These are phyloP conservation scores for Diorhabda carinulata DNA, from an alignment of 1,140 invertebrate genomes.

Conservation along the genomic window DNA sequence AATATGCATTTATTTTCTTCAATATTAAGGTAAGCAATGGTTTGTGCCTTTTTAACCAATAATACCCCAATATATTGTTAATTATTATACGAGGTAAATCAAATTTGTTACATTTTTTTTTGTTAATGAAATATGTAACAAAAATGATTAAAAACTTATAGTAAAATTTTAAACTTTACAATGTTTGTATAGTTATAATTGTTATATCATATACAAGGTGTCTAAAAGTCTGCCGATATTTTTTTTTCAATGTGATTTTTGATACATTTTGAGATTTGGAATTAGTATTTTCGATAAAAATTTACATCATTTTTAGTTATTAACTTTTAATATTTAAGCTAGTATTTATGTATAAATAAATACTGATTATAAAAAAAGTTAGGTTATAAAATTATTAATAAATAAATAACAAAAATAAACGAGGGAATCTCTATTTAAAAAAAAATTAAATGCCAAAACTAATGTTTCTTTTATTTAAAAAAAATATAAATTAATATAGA, in stretches of 20 bases:
- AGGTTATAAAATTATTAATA: too few species aligned
- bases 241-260: not conserved
- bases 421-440: too few species aligned
- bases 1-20: slow-evolving; percentile 13
- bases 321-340: too few species aligned
- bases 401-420: too few species aligned
- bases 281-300: not conserved
- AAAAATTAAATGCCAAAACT: too few species aligned
- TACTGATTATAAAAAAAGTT: too few species aligned
- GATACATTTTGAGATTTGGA: not conserved
- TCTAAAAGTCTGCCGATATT: not conserved
- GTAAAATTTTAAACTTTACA: not conserved
- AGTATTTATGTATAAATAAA: too few species aligned
- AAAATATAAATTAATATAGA: too few species aligned
- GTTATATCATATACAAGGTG: not conserved
- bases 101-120: not conserved
- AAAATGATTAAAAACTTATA: too few species aligned
- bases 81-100: slow-evolving; percentile 1
- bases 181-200: slow-evolving; percentile 1
- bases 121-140: too few species aligned
- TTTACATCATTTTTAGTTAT: too few species aligned
- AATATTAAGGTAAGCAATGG: not conserved
- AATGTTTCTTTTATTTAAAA: too few species aligned
- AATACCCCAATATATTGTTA: not conserved
- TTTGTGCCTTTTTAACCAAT: not conserved